A percentile compares a stretch with the other conserved stretches of the same genome.
Evolutionary conservation across 2,888 invertebrate genomes (phyloP).

Genomic region (Artemia sinica): DNA sequence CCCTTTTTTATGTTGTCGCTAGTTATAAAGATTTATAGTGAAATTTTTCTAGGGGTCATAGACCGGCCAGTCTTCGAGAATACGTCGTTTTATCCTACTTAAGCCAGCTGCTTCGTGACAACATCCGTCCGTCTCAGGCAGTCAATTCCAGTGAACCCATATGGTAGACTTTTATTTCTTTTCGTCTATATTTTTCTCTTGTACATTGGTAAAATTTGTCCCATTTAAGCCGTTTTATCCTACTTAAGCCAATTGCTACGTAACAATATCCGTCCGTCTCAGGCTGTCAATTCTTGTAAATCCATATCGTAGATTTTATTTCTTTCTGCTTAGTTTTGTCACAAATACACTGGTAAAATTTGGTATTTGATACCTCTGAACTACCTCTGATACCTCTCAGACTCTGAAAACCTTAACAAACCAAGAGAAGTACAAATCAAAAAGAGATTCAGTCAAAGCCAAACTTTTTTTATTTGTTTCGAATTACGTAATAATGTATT

Average conservation of each 20-base stretch:
- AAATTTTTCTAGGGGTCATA: background rate
- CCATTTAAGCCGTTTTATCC: background rate
- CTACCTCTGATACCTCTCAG: too few species aligned
- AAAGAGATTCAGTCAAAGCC: too few species aligned
- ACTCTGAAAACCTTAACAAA: too few species aligned
- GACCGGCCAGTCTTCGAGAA: conserved; percentile 9
- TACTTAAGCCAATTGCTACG: background rate
- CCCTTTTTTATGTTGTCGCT: too few species aligned
- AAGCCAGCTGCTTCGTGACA: background rate
- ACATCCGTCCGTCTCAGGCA: background rate
- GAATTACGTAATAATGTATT: too few species aligned
- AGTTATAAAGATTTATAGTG: background rate
- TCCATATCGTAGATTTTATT: background rate
- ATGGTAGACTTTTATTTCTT: background rate
- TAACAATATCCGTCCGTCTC: background rate
- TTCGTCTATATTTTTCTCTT: background rate
- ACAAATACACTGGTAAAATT: too few species aligned
- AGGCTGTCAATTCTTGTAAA: background rate
- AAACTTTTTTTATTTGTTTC: too few species aligned
- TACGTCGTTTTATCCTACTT: background rate
- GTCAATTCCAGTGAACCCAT: background rate
- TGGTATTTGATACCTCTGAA: too few species aligned
- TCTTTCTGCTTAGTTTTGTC: too few species aligned
- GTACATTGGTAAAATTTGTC: background rate
- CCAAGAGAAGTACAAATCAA: too few species aligned